A percentile compares a stretch with the other conserved stretches of the same genome.
Evolutionary conservation across 2,888 invertebrate species (phyloP).

Genomic region (Callyntrura guangdongensis): DNA sequence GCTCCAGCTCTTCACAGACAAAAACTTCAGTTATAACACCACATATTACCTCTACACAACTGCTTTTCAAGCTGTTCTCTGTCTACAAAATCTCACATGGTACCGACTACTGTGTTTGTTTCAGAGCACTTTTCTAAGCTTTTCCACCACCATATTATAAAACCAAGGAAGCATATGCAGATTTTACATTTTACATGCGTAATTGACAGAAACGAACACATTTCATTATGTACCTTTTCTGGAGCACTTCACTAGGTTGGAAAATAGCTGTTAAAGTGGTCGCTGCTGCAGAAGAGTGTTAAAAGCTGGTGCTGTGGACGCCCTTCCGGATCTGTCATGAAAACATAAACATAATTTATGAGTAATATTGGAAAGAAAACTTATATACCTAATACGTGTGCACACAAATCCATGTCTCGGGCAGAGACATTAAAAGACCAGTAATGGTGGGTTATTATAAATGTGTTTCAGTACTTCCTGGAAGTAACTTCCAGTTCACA

Average conservation of each 20-base stretch:
- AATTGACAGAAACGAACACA: constrained; percentile 12
- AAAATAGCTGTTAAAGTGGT: constrained; percentile 46
- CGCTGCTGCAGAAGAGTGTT: constrained; percentile 46
- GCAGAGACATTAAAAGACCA: no score
- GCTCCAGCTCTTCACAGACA: background rate
- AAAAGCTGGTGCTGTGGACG: constrained; percentile 56
- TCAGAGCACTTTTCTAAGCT: constrained; percentile 24
- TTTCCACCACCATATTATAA: no score
- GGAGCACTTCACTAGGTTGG: constrained; percentile 49
- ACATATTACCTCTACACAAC: no score
- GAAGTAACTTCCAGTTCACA: no score
- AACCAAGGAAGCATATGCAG: constrained; percentile 38
- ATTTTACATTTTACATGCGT: constrained; percentile 26
- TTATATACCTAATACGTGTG: background rate
- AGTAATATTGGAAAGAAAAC: constrained; percentile 44
- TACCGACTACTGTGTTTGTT: background rate
- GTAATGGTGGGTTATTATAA: no score
- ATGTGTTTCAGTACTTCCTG: no score
- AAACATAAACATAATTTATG: constrained; percentile 73
- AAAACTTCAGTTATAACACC: background rate
- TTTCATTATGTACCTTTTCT: constrained; percentile 56
- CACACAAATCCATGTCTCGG: background rate
- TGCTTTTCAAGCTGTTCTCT: constrained; percentile 50
- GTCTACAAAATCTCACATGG: background rate
- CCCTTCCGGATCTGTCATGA: constrained; percentile 72